A percentile compares a stretch with the other conserved stretches of the same genome.
phyloP scores from a whole-genome alignment of 2,888 invertebrate species.

The Zaprionus obscuricornis region DNA sequence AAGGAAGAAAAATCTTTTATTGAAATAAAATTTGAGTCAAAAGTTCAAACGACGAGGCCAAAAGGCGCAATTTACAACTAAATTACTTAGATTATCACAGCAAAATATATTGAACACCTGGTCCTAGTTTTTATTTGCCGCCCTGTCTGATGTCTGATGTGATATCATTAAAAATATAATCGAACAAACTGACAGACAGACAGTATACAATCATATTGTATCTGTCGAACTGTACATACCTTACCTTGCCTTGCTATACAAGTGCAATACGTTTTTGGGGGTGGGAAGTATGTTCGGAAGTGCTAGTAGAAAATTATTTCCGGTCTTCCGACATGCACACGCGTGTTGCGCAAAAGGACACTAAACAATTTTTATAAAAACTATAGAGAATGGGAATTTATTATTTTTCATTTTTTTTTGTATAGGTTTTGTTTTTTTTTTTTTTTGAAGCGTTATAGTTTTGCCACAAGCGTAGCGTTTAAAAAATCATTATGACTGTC shows the following conservation, averaged over 20 bases:
- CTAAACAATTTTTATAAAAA: slow-evolving; percentile 28
- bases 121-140: slow-evolving; percentile 40
- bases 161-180: slow-evolving; percentile 61
- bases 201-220: slow-evolving; percentile 46
- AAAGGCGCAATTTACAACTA: slow-evolving; percentile 57
- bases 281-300: slow-evolving; percentile 41
- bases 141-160: slow-evolving; percentile 69
- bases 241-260: slow-evolving; percentile 44
- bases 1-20: too few relatives aligned
- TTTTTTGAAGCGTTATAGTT: slow-evolving; percentile 48
- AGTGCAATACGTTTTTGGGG: slow-evolving; percentile 53
- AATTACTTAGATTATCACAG: slow-evolving; percentile 74
- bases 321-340: slow-evolving; percentile 75
- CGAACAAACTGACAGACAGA: slow-evolving; percentile 38
- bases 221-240: too few relatives aligned
- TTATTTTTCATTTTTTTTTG: too few relatives aligned
- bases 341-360: slow-evolving; percentile 27
- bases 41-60: slow-evolving; percentile 60
- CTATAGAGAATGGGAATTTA: slow-evolving; percentile 45
- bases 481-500: slow-evolving; percentile 71
- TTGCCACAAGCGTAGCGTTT: slow-evolving; percentile 61
- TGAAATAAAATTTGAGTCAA: slow-evolving; percentile 16
- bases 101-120: slow-evolving; percentile 80
- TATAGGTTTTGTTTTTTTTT: too few relatives aligned
- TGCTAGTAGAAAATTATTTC: slow-evolving; percentile 78